phyloP scores from a whole-genome alignment of 2,797 vertebrate genomes.

The Catamblyrhynchus diadema region DNA sequence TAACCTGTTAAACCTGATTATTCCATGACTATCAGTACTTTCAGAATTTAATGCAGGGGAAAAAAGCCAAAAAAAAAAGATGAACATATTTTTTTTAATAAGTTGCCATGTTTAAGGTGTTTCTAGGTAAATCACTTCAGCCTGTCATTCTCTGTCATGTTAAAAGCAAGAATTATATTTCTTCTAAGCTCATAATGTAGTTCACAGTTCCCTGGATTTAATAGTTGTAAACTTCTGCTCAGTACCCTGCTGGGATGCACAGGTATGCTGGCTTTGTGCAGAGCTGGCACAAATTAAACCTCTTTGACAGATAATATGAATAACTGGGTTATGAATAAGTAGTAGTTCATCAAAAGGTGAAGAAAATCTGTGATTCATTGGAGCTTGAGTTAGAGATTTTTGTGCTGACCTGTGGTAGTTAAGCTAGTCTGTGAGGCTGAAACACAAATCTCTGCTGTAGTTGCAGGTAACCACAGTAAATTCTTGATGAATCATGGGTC shows the following conservation, averaged over 20 bases:
- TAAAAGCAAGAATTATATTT: conserved; percentile 34
- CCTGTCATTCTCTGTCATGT: background rate
- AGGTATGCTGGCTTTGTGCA: conserved; percentile 12
- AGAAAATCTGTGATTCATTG: conserved; percentile 28
- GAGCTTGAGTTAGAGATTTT: background rate
- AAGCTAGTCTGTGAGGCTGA: background rate
- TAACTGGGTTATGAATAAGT: conserved; percentile 42
- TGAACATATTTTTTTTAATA: background rate
- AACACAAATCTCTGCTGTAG: background rate
- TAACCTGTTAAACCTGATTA: conserved; percentile 71
- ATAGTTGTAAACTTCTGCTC: conserved; percentile 56
- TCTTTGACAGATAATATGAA: conserved; percentile 34
- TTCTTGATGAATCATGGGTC: background rate
- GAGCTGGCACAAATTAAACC: conserved; percentile 44
- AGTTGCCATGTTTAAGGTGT: conserved; percentile 1
- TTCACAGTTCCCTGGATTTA: conserved; percentile 39
- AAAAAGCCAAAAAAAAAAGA: background rate
- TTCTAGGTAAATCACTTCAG: conserved; percentile 35
- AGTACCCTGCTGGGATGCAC: conserved; percentile 10
- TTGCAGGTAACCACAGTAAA: background rate
- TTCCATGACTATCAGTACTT: conserved; percentile 29
- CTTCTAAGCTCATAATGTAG: conserved; percentile 22
- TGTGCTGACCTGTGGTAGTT: conserved; percentile 9
- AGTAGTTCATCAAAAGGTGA: conserved; percentile 59
- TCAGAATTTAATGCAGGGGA: conserved; percentile 3